phyloP scores from a whole-genome alignment of 2,797 vertebrate genomes.

The Champsocephalus esox region DNA sequence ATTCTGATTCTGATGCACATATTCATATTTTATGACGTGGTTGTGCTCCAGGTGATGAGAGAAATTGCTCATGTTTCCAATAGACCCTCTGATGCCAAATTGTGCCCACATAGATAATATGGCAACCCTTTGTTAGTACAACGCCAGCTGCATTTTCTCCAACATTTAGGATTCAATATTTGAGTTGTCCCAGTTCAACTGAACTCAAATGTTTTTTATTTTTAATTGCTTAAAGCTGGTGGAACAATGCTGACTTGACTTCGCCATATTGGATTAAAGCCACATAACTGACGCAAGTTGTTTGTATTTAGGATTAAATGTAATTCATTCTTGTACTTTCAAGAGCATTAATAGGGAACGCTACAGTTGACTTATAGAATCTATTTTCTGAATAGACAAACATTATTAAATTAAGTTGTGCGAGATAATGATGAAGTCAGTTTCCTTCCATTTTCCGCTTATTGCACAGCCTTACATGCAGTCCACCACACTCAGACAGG shows the following conservation, averaged over 20 bases:
- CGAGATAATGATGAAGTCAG: constrained; percentile 2
- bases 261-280: constrained; percentile 20
- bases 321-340: constrained; percentile 24
- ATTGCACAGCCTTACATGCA: not conserved
- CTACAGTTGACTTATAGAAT: constrained; percentile 19
- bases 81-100: constrained; percentile 11
- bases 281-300: constrained; percentile 12
- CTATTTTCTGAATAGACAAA: constrained; percentile 15
- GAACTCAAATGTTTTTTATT: not conserved
- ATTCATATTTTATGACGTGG: not conserved
- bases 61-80: not conserved
- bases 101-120: constrained; percentile 21
- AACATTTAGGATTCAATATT: constrained; percentile 16
- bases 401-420: constrained; percentile 14
- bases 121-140: not conserved
- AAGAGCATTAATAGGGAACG: constrained; percentile 16
- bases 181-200: constrained; percentile 12
- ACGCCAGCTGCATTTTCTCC: constrained; percentile 7
- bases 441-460: constrained; percentile 9
- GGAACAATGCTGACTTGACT: constrained; percentile 21
- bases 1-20: not conserved
- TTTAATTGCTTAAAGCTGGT: constrained; percentile 8
- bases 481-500: constrained; percentile 34
- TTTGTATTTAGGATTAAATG: constrained; percentile 38
- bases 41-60: constrained; percentile 4